Base-by-base conservation (phyloP, 1,140 invertebrate species). In the Lordiphosa mommai region DNA sequence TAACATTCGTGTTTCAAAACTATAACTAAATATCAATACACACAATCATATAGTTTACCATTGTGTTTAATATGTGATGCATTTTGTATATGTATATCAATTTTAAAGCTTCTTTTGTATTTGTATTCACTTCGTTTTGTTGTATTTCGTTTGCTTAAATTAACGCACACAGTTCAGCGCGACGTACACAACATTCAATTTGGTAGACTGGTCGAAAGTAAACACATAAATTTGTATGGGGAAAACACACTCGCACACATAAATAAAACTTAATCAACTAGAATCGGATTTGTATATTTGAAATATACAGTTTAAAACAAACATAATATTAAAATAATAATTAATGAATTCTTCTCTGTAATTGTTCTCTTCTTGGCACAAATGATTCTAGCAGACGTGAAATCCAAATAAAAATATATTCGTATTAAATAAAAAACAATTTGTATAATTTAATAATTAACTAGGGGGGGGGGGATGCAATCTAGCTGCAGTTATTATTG, bases 311-410 rank as follows among this genome's bases (percentile, higher is more conserved):
- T 55, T 40, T 37, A 6, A 47, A 14, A 17, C 34, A 43, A 73
- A 67, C 57, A 71, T 47, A 33, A 16, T 47, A 32, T 30, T 10
- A 33, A 27, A 13, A 27, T 16, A 32, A 16, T 47, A 32, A 46
- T 23, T 17, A 32, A 13, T 58, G 34, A 37, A 53, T 59, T 55
- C 36, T 59, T 55, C 36, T 47, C 13, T 32, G 9, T 34, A 44
- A 48, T 61, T 70, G 53, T 66, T 53, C 46, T 27, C 37, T 72
- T 52, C 37, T 73, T 82, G 70, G 66, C 76, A 70, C 74, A 77
- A 77, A 55, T 20, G 53, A 52, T 73, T 53, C 30, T 14, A 57
- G 29, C 40, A 27, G 34, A 34, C 36, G 4, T 27, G 23, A 55
- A 56, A 49, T 46, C 34, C 44, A 58, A 34, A 36, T 27, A 30